These are phyloP conservation scores for Sarcophaga rosellei DNA, from an alignment of 2,888 invertebrate genomes.

Conservation along the genomic window DNA sequence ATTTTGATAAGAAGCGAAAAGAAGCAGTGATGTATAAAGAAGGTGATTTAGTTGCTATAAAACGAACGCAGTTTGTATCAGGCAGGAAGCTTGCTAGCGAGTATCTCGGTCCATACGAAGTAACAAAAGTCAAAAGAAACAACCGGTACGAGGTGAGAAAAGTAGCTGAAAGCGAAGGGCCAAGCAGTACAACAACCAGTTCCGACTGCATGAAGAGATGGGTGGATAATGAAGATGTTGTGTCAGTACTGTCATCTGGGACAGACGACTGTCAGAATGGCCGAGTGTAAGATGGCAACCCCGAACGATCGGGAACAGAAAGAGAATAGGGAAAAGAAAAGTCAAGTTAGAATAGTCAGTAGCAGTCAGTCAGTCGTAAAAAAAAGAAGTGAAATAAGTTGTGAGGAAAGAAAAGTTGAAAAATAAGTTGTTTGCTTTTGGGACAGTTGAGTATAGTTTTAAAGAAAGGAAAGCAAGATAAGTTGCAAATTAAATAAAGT, in stretches of 20 bases:
- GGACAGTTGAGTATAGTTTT: too few relatives aligned
- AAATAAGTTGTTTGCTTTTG: too few relatives aligned
- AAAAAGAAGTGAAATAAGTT: too few relatives aligned
- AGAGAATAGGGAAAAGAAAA: too few relatives aligned
- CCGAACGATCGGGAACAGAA: too few relatives aligned
- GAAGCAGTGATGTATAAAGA: slow-evolving; percentile 29
- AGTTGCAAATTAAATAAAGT: too few relatives aligned
- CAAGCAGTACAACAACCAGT: slow-evolving; percentile 25
- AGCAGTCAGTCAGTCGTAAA: too few relatives aligned
- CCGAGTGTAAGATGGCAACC: neutral
- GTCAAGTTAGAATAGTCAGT: too few relatives aligned
- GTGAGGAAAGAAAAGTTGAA: too few relatives aligned
- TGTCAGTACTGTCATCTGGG: neutral
- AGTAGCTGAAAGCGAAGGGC: slow-evolving; percentile 51
- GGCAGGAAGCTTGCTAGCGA: slow-evolving; percentile 60
- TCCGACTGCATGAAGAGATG: slow-evolving; percentile 15
- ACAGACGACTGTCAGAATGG: slow-evolving; percentile 16
- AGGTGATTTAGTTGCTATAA: slow-evolving; percentile 65
- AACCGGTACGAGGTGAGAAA: slow-evolving; percentile 52
- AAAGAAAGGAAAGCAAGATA: too few relatives aligned
- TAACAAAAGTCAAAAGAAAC: slow-evolving; percentile 59
- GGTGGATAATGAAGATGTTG: neutral
- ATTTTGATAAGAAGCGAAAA: slow-evolving; percentile 63
- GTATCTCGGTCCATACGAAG: slow-evolving; percentile 66
- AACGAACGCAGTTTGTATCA: slow-evolving; percentile 64